These are phyloP conservation scores for Fistularia tabacaria DNA, from an alignment of 2,797 vertebrate genomes.

Conservation along the genomic window DNA sequence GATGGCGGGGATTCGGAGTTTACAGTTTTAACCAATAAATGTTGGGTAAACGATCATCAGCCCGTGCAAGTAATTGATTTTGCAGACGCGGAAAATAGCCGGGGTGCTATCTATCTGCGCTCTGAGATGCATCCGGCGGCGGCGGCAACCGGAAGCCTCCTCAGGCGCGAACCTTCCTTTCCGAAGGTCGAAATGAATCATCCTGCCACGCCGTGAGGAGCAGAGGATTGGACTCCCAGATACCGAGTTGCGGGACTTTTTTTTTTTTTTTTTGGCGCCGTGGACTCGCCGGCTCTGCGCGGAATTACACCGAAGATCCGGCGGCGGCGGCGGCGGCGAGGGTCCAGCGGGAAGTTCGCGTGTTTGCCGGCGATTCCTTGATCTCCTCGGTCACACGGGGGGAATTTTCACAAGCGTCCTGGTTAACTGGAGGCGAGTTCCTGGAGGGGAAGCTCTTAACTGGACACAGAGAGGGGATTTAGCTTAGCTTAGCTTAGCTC, in stretches of 20 bases:
- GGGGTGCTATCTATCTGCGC: too few relatives aligned
- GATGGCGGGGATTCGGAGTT: conserved; percentile 22
- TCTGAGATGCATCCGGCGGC: too few relatives aligned
- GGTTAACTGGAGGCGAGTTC: conserved; percentile 37
- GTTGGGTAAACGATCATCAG: conserved; percentile 10
- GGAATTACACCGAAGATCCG: too few relatives aligned
- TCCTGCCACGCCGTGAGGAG: too few relatives aligned
- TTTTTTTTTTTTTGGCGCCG: too few relatives aligned
- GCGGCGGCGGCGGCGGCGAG: conserved; percentile 1
- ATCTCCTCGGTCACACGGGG: conserved; percentile 29
- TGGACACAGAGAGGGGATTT: conserved; percentile 26
- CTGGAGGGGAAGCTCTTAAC: conserved; percentile 32
- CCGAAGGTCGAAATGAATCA: too few relatives aligned
- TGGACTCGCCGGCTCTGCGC: too few relatives aligned
- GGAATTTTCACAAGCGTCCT: conserved; percentile 36
- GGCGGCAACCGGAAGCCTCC: too few relatives aligned
- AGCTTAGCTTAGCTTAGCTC: conserved; percentile 28
- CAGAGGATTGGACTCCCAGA: too few relatives aligned
- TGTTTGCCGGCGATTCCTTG: conserved; percentile 29
- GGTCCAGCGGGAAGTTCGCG: conserved; percentile 23
- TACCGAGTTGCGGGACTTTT: too few relatives aligned
- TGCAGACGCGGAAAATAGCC: too few relatives aligned
- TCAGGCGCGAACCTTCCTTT: too few relatives aligned
- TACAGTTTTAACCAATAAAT: conserved; percentile 5
- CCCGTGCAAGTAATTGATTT: neutral